These are phyloP conservation scores for Hypotaenidia philippensis DNA, from an alignment of 2,797 vertebrate genomes.

Conservation along the genomic window DNA sequence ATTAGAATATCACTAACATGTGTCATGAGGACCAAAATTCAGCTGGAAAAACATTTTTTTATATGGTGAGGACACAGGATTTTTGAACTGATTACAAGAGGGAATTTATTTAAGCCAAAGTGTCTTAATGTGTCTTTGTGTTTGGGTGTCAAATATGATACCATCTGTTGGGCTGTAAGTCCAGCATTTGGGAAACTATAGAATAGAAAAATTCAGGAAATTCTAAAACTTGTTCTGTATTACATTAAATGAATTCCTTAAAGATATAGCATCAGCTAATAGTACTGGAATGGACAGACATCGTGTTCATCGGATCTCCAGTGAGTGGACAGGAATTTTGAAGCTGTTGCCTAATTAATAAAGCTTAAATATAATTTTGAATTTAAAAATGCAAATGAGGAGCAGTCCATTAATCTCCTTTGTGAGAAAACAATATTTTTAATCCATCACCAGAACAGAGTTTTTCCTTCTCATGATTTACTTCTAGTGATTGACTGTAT, in stretches of 20 bases:
- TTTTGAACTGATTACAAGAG: background rate
- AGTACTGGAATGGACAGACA: background rate
- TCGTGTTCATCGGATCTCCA: background rate
- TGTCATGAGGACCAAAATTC: background rate
- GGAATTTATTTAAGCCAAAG: background rate
- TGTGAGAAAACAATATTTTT: background rate
- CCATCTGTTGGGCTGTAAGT: background rate
- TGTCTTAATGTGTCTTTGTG: background rate
- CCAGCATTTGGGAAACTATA: background rate
- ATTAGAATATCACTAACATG: background rate
- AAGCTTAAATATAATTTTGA: background rate
- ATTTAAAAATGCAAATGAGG: background rate
- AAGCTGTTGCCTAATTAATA: background rate
- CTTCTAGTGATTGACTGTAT: background rate
- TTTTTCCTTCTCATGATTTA: background rate
- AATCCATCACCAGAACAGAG: background rate
- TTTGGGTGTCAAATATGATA: background rate
- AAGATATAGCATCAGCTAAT: background rate
- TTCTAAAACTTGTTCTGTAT: background rate
- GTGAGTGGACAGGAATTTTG: background rate
- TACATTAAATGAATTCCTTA: background rate
- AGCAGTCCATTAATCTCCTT: background rate
- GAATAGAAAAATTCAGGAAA: background rate
- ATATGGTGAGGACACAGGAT: background rate
- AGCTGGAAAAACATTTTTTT: background rate